A percentile compares a stretch with the other conserved stretches of the same genome.
These are phyloP conservation scores for Metaphire vulgaris DNA, from an alignment of 1,140 invertebrate genomes.

Conservation along the genomic window DNA sequence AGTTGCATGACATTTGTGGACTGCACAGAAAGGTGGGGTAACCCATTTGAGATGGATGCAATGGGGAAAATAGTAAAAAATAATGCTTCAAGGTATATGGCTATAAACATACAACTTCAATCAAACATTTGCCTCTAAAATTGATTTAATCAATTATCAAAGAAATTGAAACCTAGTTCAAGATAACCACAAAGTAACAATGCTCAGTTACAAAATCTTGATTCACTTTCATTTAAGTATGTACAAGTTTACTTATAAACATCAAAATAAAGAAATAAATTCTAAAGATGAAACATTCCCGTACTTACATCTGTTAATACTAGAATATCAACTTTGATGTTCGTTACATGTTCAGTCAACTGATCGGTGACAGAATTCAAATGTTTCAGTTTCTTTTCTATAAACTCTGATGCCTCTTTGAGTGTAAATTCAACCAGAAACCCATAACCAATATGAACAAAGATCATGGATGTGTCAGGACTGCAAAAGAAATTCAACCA, in stretches of 20 bases:
- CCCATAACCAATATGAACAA: conserved; percentile 69
- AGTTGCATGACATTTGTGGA: too few relatives aligned
- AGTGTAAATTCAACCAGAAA: conserved; percentile 67
- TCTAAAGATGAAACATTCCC: too few relatives aligned
- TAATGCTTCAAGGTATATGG: too few relatives aligned
- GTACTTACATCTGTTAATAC: background rate
- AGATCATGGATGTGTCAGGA: conserved; percentile 61
- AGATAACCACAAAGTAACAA: background rate
- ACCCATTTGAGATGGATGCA: too few relatives aligned
- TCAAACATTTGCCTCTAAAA: background rate
- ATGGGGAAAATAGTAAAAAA: too few relatives aligned
- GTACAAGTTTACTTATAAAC: too few relatives aligned
- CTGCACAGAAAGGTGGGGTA: too few relatives aligned
- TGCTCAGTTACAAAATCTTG: background rate
- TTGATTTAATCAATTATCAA: background rate
- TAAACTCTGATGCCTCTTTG: conserved; percentile 64
- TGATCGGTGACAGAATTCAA: conserved; percentile 57
- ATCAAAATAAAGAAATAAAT: too few relatives aligned
- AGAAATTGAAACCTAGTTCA: background rate
- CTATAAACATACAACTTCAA: too few relatives aligned
- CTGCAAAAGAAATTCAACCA: conserved; percentile 34
- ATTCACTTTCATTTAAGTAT: background rate
- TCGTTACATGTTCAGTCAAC: conserved; percentile 61
- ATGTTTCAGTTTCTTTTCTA: conserved; percentile 63
- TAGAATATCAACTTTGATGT: conserved; percentile 46